These are phyloP conservation scores for Drosophila sturtevanti DNA, from an alignment of 1,140 invertebrate genomes.

Conservation along the genomic window DNA sequence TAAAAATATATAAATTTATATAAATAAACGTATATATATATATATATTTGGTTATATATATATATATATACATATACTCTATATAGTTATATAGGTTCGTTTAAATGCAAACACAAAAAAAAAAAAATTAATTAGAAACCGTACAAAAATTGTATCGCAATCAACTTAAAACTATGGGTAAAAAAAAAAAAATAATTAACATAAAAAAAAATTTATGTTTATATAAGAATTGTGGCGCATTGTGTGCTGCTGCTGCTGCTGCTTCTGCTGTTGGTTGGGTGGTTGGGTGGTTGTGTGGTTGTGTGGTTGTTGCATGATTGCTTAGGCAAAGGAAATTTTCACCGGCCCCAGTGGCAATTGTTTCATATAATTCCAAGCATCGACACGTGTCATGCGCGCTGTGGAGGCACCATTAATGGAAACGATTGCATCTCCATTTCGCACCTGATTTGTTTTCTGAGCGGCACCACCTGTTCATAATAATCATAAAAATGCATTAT, in stretches of 20 bases:
- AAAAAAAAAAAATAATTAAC: not conserved
- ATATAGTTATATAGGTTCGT: not conserved
- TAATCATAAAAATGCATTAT: not conserved
- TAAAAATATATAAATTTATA: slow-evolving; percentile 7
- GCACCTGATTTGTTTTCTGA: slow-evolving; percentile 92
- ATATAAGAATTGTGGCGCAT: slow-evolving; percentile 49
- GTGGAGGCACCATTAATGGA: slow-evolving; percentile 92
- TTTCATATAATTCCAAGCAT: slow-evolving; percentile 96
- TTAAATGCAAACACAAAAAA: slow-evolving; percentile 33
- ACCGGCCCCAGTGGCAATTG: slow-evolving; percentile 92
- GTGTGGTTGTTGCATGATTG: not conserved
- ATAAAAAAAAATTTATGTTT: not conserved
- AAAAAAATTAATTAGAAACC: not conserved
- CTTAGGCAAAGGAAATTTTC: slow-evolving; percentile 78
- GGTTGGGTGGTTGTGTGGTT: not conserved
- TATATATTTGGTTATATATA: not conserved
- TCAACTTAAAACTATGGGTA: slow-evolving; percentile 59
- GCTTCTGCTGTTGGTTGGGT: not conserved
- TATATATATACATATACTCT: not conserved
- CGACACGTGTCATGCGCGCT: slow-evolving; percentile 92
- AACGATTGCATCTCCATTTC: slow-evolving; percentile 93
- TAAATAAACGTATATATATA: not conserved
- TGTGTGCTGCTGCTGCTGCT: not conserved
- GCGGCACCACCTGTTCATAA: slow-evolving; percentile 89
- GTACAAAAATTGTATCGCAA: not conserved